Evolutionary conservation across 2,797 vertebrate genomes (phyloP).

Genomic region (Alcedo atthis): DNA sequence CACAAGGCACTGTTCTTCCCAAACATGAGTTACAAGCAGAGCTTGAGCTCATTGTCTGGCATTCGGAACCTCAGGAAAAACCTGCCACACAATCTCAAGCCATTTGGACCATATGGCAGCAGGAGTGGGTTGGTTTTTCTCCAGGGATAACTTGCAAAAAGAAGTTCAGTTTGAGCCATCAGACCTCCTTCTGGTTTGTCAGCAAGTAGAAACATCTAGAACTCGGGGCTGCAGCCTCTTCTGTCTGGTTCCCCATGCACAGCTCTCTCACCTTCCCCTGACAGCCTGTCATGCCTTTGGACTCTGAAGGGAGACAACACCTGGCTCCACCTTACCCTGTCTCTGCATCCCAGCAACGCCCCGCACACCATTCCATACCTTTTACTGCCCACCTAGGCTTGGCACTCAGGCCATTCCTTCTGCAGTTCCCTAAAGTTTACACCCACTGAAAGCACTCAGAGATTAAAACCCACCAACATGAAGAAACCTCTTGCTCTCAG

Average conservation of each 20-base stretch:
- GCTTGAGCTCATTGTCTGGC: not conserved
- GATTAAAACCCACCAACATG: rapidly evolving
- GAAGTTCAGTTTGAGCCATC: not conserved
- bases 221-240: not conserved
- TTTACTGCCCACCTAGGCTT: not conserved
- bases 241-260: not conserved
- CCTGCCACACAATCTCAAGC: not conserved
- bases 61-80: not conserved
- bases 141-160: not conserved
- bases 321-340: not conserved
- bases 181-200: not conserved
- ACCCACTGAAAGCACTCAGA: not conserved
- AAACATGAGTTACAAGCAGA: not conserved
- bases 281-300: rapidly evolving
- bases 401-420: not conserved
- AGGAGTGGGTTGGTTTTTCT: not conserved
- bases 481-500: not conserved
- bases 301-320: not conserved
- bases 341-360: not conserved
- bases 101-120: not conserved
- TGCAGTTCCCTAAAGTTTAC: not conserved
- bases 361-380: not conserved
- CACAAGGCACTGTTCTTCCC: not conserved
- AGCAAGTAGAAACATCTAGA: not conserved
- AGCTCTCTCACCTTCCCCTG: not conserved